A percentile compares a stretch with the other conserved stretches of the same genome.
phyloP scores from a whole-genome alignment of 1,140 invertebrate species.

The Anoplolepis gracilipes region DNA sequence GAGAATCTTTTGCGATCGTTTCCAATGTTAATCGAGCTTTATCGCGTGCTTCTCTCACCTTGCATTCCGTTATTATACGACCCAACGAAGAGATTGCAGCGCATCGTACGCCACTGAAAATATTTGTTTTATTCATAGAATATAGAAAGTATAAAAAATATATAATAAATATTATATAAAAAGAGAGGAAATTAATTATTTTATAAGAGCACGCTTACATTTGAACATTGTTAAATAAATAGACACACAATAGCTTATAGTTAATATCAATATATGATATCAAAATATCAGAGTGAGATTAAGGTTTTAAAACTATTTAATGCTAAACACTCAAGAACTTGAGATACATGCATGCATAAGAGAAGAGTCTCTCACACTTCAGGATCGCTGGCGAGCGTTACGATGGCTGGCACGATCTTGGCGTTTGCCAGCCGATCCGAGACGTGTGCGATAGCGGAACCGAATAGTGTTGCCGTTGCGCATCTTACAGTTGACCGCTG shows the following conservation, averaged over 20 bases:
- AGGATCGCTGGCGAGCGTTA: constrained; percentile 90
- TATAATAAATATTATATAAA: neutral
- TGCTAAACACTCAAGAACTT: neutral
- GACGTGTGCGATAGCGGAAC: constrained; percentile 86
- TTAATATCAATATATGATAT: neutral
- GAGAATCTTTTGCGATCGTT: constrained; percentile 85
- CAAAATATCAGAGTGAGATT: neutral
- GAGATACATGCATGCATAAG: constrained; percentile 39
- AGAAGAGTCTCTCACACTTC: constrained; percentile 87
- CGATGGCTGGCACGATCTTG: constrained; percentile 89
- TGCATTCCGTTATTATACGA: constrained; percentile 88
- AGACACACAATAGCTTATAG: neutral
- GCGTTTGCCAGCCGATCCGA: constrained; percentile 87
- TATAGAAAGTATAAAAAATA: neutral
- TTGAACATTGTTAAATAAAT: neutral
- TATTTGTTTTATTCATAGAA: neutral
- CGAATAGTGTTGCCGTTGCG: constrained; percentile 88
- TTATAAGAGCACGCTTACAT: neutral
- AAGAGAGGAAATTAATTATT: neutral
- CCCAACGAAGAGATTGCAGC: constrained; percentile 89
- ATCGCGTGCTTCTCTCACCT: constrained; percentile 87
- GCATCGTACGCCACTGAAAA: constrained; percentile 87
- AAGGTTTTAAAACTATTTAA: constrained; percentile 1
- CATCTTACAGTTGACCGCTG: constrained; percentile 87
- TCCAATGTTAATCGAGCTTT: constrained; percentile 91